Base-by-base conservation (phyloP, 2,797 vertebrate genomes). In the Falco biarmicus region DNA sequence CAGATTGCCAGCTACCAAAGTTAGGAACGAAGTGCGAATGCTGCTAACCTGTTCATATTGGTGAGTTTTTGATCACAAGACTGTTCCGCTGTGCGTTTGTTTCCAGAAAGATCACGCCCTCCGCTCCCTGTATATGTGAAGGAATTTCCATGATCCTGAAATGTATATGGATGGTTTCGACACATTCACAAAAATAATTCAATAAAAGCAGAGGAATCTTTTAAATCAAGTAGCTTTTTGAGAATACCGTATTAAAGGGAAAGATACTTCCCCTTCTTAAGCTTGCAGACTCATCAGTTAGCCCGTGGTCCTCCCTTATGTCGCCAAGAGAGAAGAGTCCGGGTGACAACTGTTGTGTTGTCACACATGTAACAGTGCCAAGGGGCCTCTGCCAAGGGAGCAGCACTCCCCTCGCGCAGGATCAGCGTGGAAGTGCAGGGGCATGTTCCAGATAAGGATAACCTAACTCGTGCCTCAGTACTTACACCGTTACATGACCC, bases 1-100 rank as follows among this genome's bases (percentile, higher is more conserved):
- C 29, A 19, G 11, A 2, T 1, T 31, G 5, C 28, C 26, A 45
- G 54, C 28, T 31, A 17, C 65, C 5, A 5, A 11, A 80, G 69
- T 17, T 2, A 5, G 56, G 22, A 68, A 19, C 0, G 3, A 48
- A 75, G 39, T 9, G 1, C 3, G 3, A 37, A 3, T 0, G 14
- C 1, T 25, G 43, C 97, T 6, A 76, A 99, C 99, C 99, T 98
- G 98, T 99, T 99, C 99, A 99, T 99, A 90, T 99, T 99, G 94
- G 99, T 99, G 57, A 99, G 99, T 68, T 99, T 99, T 96, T 99
- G 99, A 81, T 99, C 99, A 81, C 99, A 99, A 5, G 99, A 99
- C 94, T 99, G 99, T 71, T 99, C 99, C 0, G 99, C 99, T 2
- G 99, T 99, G 50, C 99, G 98, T 70, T 99, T 99, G 98, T 99